Base-by-base conservation (phyloP, 2,888 invertebrate genomes). In the Acronicta psi region DNA sequence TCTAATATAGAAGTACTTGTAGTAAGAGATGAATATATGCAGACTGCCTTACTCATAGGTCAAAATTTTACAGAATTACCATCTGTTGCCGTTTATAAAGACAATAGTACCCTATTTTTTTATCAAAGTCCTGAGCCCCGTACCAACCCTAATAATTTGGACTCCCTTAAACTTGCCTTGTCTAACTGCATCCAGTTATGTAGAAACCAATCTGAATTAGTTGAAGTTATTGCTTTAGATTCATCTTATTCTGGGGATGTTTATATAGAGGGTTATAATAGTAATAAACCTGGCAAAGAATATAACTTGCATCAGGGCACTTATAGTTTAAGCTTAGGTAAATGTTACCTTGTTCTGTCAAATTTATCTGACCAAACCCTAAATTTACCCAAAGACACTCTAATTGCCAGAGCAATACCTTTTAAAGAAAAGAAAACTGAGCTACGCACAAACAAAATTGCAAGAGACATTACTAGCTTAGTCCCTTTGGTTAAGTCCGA, bases 31-130 rank as follows among this genome's bases (percentile, higher is more conserved):
- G 16, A 37, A 2, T 37, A 16, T 6, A 4, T 37, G 14, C 16
- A 16, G 9, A 8, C 7, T 2, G 8, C 14, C 7, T 16, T 37
- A n/a, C 25, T 42, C 2, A 42, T 42, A 8, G 42, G 42, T 6
- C 42, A 42, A 42, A 25, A 42, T 4, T 2, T 42, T 13, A 42
- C 42, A 4, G 42, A 42, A 25, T 9, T 42, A 0, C 42, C 42
- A 2, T 25, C 0, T 14, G 25, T 42, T 3, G 25, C 42, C 2
- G 42, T 42, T 1, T 25, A 14, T 14, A 42, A 42, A 9, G 9
- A 42, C 6, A 25, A 4, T 2, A 1, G 1, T n/a, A 6, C 7
- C 9, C 9, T 42, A 13, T 3, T 10, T 0, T 42, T 42, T 42
- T 42, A 42, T 10, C 5, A 42, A 11, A 25, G 25, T 4, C 42